phyloP scores from a whole-genome alignment of 2,888 invertebrate species.

The Eristalinus sepulchralis region DNA sequence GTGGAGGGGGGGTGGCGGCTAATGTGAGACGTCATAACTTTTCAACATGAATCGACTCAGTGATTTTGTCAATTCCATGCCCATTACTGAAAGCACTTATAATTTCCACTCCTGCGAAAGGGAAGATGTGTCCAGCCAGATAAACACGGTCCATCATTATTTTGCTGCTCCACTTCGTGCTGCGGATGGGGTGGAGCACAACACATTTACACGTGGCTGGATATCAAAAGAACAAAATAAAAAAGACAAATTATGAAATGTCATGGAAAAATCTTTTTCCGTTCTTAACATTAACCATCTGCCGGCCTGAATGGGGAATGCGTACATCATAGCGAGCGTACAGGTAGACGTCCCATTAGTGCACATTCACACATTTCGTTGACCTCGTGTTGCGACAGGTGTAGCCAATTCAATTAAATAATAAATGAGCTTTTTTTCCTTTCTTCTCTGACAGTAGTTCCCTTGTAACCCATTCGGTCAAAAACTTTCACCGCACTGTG shows the following conservation, averaged over 20 bases:
- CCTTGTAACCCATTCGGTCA: conserved; percentile 35
- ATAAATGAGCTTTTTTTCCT: conserved; percentile 62
- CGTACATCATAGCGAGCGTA: conserved; percentile 40
- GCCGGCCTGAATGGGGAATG: conserved; percentile 33
- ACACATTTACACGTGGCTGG: conserved; percentile 52
- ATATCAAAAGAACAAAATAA: conserved; percentile 13
- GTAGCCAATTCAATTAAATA: conserved; percentile 60
- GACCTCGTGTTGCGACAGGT: conserved; percentile 40
- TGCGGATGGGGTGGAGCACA: too few species aligned
- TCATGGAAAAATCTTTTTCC: conserved; percentile 1
- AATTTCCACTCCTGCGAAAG: conserved; percentile 3
- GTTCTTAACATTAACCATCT: conserved; percentile 33
- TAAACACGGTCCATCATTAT: conserved; percentile 44
- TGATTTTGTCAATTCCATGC: conserved; percentile 55
- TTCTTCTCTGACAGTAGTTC: background rate
- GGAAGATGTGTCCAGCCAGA: conserved; percentile 44
- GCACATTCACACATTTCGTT: conserved; percentile 8
- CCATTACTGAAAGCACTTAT: conserved; percentile 49
- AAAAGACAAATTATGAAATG: conserved; percentile 10
- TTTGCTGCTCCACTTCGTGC: background rate
- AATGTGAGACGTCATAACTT: conserved; percentile 10
- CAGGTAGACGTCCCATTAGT: conserved; percentile 38
- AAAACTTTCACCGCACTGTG: conserved; percentile 41
- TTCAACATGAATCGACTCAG: conserved; percentile 43
- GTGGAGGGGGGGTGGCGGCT: too few species aligned